Evolutionary conservation across 2,797 vertebrate species (phyloP), one percentile per base, ranked within the genome.

Genomic region (Benthosema pterotum): DNA sequence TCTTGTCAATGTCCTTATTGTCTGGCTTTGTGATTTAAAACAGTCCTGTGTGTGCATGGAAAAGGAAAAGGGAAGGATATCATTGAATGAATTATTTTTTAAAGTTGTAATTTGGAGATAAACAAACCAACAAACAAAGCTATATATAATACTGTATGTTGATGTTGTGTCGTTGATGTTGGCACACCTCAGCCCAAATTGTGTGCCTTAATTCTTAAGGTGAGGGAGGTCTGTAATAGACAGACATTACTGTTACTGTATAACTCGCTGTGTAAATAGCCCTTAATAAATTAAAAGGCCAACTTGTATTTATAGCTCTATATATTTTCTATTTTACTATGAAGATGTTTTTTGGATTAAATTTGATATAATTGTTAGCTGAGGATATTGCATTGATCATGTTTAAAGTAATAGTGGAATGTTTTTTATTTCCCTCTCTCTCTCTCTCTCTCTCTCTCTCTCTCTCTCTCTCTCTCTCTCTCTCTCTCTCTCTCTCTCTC

Each of bases 261-360:
- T n/a, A 86, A 86, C 53, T 18, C 75, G 17, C 75, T 88, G 89
- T 94, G 93, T 95, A 95, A 93, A 96, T 94, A 95, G 77, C 93
- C 93, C 90, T 88, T 76, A 93, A 76, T 67, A 74, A 75, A 77
- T 91, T 83, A 83, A 90, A 93, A 95, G 95, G 95, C 95, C 95
- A 96, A 97, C 97, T 94, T 94, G 93, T 95, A 96, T 97, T 96
- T 96, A 95, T 97, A 97, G 93, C 92, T 94, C 92, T 79, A 84
- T 95, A 98, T 94, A 96, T 95, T 96, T 96, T 97, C 95, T 98
- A 97, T 98, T 97, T 98, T 96, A 97, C 94, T 96, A 95, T 93
- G 71, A 85, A 90, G 83, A 86, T 93, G 90, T 82, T 92, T n/a
- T 96, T 98, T 96, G 62, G 63, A 77, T 73, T 72, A 75, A 72